Conservation (phyloP, 1,140 invertebrate species). For the Listronotus bonariensis region DNA sequence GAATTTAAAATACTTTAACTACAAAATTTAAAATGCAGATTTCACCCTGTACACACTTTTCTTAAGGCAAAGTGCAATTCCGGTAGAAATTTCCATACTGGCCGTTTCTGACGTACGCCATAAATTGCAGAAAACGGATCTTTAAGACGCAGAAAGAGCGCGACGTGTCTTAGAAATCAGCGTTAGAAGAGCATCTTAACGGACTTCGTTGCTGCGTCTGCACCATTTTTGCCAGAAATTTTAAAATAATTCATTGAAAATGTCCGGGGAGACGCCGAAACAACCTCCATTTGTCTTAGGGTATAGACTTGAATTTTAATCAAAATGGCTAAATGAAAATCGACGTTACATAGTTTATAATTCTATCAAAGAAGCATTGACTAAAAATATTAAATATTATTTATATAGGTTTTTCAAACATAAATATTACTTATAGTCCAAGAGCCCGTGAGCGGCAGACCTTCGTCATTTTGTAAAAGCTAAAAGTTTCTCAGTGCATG, state of each 20-base stretch:
- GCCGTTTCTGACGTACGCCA: background rate
- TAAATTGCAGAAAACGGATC: slow-evolving; percentile 17
- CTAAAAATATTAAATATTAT: no score
- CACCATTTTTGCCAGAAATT: slow-evolving; percentile 16
- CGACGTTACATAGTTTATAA: no score
- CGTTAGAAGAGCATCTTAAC: background rate
- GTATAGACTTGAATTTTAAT: no score
- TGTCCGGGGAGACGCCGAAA: slow-evolving; percentile 8
- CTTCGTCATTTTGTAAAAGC: no score
- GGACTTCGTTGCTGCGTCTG: slow-evolving; percentile 5
- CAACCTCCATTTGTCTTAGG: background rate
- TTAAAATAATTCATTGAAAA: slow-evolving; percentile 12
- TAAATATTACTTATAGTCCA: no score
- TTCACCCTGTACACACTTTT: slow-evolving; percentile 10
- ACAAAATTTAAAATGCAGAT: slow-evolving; percentile 15
- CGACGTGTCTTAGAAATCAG: no score
- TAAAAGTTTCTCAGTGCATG: no score
- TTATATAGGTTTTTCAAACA: no score
- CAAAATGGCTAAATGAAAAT: background rate
- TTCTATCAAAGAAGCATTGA: no score
- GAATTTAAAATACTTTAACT: no score
- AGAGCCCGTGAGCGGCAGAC: no score
- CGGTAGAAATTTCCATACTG: slow-evolving; percentile 9
- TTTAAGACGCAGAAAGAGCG: background rate
- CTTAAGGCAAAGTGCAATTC: slow-evolving; percentile 9